Percentiles rank a stretch among this genome's conserved stretches.
Conservation (phyloP, 1,140 invertebrate genomes). For the Oncopeltus fasciatus region DNA sequence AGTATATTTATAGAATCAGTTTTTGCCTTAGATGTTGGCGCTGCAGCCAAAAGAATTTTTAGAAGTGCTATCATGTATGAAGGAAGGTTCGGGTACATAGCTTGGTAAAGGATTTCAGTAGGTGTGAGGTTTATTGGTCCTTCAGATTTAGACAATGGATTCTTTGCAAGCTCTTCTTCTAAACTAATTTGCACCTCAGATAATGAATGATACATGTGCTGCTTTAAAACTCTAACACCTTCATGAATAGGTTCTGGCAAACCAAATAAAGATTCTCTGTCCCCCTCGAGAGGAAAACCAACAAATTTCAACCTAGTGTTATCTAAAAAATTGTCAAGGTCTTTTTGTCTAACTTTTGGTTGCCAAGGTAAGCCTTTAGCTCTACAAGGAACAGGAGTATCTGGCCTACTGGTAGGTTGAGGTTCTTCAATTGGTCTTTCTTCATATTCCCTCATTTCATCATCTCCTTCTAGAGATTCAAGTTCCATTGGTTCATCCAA, state of each 20-base stretch:
- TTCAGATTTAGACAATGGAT: constrained; percentile 49
- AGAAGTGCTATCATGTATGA: constrained; percentile 94
- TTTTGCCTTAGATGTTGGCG: constrained; percentile 94
- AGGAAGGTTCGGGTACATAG: constrained; percentile 81
- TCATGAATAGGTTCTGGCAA: constrained; percentile 90
- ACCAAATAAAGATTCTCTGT: constrained; percentile 75
- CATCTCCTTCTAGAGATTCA: constrained; percentile 30
- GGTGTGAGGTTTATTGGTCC: constrained; percentile 57
- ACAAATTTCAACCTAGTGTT: constrained; percentile 88
- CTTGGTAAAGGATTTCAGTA: constrained; percentile 78
- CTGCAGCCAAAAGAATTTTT: constrained; percentile 92
- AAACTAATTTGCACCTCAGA: constrained; percentile 69
- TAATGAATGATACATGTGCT: constrained; percentile 72
- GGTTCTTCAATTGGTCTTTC: constrained; percentile 30
- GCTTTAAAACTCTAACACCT: constrained; percentile 75
- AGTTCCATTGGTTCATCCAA: constrained; percentile 63
- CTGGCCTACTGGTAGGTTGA: constrained; percentile 34
- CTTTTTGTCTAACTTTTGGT: constrained; percentile 88
- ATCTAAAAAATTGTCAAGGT: constrained; percentile 83
- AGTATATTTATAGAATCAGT: constrained; percentile 97
- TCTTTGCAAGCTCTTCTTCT: constrained; percentile 66
- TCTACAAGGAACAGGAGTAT: constrained; percentile 32
- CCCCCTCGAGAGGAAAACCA: constrained; percentile 74
- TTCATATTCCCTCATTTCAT: constrained; percentile 32
- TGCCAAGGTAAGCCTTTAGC: constrained; percentile 75